Evolutionary conservation across 2,888 invertebrate genomes (phyloP).

Genomic region (Cylloceria caligata): DNA sequence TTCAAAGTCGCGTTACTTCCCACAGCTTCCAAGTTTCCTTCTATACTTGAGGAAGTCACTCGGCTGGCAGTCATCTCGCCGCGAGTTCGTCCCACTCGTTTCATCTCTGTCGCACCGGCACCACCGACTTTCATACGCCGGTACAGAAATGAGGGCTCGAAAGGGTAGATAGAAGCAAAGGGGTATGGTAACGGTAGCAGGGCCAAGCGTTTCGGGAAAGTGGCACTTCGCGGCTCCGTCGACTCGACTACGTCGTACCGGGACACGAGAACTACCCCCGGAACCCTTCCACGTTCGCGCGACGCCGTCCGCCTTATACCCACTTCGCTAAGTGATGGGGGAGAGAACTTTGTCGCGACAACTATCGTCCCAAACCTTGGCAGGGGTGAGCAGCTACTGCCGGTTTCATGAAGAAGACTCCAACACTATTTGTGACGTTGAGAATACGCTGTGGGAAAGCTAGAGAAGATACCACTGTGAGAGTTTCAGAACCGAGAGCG

Average conservation of each 20-base stretch:
- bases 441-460: conserved; percentile 17
- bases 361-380: conserved; percentile 57
- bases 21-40: conserved; percentile 56
- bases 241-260: conserved; percentile 45
- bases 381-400: conserved; percentile 39
- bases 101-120: conserved; percentile 32
- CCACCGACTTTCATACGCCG: conserved; percentile 50
- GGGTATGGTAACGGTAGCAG: background rate
- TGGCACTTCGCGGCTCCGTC: conserved; percentile 58
- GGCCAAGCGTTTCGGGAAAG: conserved; percentile 64
- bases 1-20: conserved; percentile 53
- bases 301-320: conserved; percentile 44
- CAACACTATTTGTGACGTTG: conserved; percentile 16
- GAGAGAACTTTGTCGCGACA: conserved; percentile 67
- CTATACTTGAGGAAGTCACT: conserved; percentile 58
- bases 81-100: conserved; percentile 45
- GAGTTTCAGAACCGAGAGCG: conserved; percentile 51
- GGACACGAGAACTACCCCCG: conserved; percentile 50
- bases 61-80: conserved; percentile 36
- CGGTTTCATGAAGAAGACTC: conserved; percentile 32
- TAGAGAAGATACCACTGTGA: conserved; percentile 34
- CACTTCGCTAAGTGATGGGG: conserved; percentile 57
- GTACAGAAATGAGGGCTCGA: conserved; percentile 38
- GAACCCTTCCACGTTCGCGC: conserved; percentile 38
- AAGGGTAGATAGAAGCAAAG: conserved; percentile 1